Evolutionary conservation across 1,140 invertebrate genomes (phyloP), one percentile per base, ranked within the genome.

Genomic region (Zaprionus ghesquierei): DNA sequence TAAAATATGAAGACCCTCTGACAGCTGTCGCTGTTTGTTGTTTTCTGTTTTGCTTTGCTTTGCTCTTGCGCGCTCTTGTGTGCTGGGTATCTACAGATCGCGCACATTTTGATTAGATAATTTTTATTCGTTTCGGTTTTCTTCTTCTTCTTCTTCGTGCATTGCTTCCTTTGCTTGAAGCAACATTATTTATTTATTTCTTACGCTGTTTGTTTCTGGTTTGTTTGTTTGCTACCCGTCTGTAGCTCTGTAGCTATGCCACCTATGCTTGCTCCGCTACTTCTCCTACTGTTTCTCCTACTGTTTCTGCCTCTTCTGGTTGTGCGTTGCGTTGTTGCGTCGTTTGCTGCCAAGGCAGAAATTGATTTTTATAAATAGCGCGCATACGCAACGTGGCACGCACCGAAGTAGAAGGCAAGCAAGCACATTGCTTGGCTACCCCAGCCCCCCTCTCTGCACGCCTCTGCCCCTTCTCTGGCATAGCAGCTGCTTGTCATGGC

Each of bases 361-460:
- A 87, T 87, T 87, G 84, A 87, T 87, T 87, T 87, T 87, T 87
- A 87, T 84, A 87, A 87, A 87, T 87, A 87, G 84, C 84, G 79
- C 79, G 84, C 77, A 87, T 87, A 87, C 84, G 84, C 84, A 87
- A 79, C 84, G 79, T 87, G 76, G 84, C 87, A 87, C 84, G 85
- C 82, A 87, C 72, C 77, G 75, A 87, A 79, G 82, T 82, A 69
- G 82, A 79, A 89, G 79, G 44, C 18, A 82, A 41, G 35, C 35
- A 38, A n/a, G 54, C 81, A 82, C 69, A 82, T 77, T 65, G 55
- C 59, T 56, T n/a, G n/a, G 44, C 38, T 49, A 33, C 22, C 46
- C n/a, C n/a, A n/a, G n/a, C n/a, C n/a, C n/a, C n/a, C 50, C 12
- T 23, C 33, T 59, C 27, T 38, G 13, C 41, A 20, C 38, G 3